Base-by-base conservation (phyloP, 2,113 vertebrate genomes). In the Prionailurus bengalensis region DNA sequence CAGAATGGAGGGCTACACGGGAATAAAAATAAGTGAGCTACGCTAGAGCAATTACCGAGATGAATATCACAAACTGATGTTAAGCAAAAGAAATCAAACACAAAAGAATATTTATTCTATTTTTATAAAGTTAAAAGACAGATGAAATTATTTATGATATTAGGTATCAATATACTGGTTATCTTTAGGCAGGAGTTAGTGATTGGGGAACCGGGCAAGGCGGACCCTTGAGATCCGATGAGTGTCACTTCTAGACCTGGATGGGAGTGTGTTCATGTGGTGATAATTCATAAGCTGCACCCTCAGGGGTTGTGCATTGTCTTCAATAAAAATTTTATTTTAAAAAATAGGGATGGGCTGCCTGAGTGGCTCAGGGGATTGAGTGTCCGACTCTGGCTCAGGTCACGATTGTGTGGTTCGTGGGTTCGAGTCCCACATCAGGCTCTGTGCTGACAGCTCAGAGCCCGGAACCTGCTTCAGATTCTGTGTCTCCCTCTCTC, bases 41-140 rank as follows among this genome's bases (percentile, higher is more conserved):
- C 0, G 76, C 31, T 65, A 42, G 55, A n/a, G 21, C 19, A 39
- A 78, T 63, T n/a, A 70, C 21, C 53, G 85, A 12, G 21, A 48
- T 92, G 63, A 36, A 61, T 58, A 12, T 33, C 42, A n/a, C 53
- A 91, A 84, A 79, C 36, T 3, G 10, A 16, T 70, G 29, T 39
- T 63, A 80, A 91, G 9, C 61, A 55, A 93, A 93, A 83, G 78
- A 95, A 94, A 55, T 3, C 31, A 87, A 48, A 87, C 27, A 74
- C n/a, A 91, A 61, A 81, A 36, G 27, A 93, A 66, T 39, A 61
- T 16, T 65, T 53, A 31, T 13, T 90, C 15, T 80, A 65, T 74
- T 80, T 93, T 94, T 73, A 61, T 63, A 51, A 89, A 70, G 51
- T 39, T 96, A 33, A 79, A 71, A 91, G 83, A 63, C 23, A 92